Conservation (phyloP, 2,888 invertebrate genomes). For the Idaea dimidiata region DNA sequence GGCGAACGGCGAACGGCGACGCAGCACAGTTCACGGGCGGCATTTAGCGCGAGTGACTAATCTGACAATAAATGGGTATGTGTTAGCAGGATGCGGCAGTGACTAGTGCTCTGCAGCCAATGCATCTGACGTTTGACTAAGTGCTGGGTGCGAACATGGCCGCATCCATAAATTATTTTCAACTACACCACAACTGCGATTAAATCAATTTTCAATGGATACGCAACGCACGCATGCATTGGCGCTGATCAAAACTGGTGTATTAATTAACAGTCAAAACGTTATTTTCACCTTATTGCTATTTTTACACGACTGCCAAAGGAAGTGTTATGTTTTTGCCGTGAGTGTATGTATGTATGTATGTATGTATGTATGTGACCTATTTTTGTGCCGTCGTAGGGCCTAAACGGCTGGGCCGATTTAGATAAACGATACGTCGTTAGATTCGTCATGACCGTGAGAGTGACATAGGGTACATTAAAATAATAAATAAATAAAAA, state of each 20-base stretch:
- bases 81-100: conserved; percentile 42
- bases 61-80: conserved; percentile 55
- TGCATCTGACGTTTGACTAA: conserved; percentile 63
- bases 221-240: conserved; percentile 6
- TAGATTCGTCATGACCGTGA: too few relatives aligned
- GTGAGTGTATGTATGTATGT: too few relatives aligned
- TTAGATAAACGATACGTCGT: too few relatives aligned
- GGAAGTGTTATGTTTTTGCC: too few relatives aligned
- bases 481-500: too few relatives aligned
- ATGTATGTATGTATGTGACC: too few relatives aligned
- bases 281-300: too few relatives aligned
- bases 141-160: conserved; percentile 60
- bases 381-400: too few relatives aligned
- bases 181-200: conserved; percentile 35
- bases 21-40: background rate
- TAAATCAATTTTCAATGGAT: conserved; percentile 34
- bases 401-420: too few relatives aligned
- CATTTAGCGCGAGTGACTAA: conserved; percentile 40
- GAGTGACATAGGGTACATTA: too few relatives aligned
- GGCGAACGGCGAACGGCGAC: too few relatives aligned
- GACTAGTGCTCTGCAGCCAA: conserved; percentile 53
- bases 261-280: background rate
- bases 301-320: too few relatives aligned
- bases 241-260: background rate
- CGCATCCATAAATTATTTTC: conserved; percentile 53